Conservation (phyloP, 2,797 vertebrate genomes). For the Tenualosa ilisha region DNA sequence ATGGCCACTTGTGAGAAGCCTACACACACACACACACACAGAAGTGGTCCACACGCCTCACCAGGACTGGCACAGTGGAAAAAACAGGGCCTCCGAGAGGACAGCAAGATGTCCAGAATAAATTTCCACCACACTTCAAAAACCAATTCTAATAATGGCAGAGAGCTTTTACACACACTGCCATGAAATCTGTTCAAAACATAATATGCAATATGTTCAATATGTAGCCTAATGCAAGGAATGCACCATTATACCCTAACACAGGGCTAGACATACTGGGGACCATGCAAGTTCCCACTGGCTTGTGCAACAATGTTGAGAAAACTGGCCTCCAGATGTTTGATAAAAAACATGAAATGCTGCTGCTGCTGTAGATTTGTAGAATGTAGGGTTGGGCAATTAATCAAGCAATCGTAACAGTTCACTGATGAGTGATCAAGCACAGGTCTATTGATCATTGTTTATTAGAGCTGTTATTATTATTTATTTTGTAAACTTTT, state of each 20-base stretch:
- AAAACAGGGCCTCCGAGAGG: constrained; percentile 21
- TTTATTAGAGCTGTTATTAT: too few relatives aligned
- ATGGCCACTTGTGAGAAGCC: background rate
- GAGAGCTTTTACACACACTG: background rate
- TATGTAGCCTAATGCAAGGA: too few relatives aligned
- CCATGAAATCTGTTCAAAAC: background rate
- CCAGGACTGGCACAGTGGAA: background rate
- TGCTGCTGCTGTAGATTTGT: background rate
- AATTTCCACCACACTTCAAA: background rate
- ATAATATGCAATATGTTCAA: background rate
- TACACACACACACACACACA: background rate
- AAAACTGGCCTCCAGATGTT: background rate
- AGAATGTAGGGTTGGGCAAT: background rate
- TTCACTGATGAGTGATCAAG: too few relatives aligned
- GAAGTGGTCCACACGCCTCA: background rate
- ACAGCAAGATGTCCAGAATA: background rate
- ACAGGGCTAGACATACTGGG: background rate
- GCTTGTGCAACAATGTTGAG: background rate
- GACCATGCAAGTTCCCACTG: too few relatives aligned
- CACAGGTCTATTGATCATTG: too few relatives aligned
- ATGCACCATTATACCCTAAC: background rate
- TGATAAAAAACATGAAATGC: background rate
- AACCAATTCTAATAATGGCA: background rate
- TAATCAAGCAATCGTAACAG: too few relatives aligned
- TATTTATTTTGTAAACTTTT: too few relatives aligned